Conservation (phyloP, 2,797 vertebrate species). For the Epinephelus awoara region DNA sequence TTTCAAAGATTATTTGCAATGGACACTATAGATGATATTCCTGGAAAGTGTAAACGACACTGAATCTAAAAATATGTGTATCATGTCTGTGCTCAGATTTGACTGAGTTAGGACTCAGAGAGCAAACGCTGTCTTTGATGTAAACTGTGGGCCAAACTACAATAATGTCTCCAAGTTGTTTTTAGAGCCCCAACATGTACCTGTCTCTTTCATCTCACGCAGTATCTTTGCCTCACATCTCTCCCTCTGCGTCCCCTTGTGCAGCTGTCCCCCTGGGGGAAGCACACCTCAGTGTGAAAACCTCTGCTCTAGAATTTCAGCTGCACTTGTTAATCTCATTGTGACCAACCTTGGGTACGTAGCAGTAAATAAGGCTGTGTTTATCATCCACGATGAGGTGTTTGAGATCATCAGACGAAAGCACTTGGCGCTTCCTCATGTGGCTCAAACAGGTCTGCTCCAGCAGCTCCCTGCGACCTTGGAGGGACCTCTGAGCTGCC, state of each 20-base stretch:
- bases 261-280: no score
- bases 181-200: no score
- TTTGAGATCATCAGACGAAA: conserved; percentile 91
- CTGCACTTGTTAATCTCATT: neutral
- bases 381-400: conserved; percentile 96
- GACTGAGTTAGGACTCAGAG: no score
- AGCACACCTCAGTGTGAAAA: conserved; percentile 12
- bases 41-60: neutral
- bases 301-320: neutral
- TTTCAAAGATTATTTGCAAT: no score
- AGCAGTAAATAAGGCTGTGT: conserved; percentile 96
- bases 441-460: conserved; percentile 88
- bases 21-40: no score
- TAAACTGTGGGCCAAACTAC: neutral
- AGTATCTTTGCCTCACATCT: no score
- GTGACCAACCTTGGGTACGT: conserved; percentile 92
- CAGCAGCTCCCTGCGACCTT: conserved; percentile 89
- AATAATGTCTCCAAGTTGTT: no score
- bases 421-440: conserved; percentile 89
- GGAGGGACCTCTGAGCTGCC: conserved; percentile 85
- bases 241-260: no score
- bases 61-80: neutral
- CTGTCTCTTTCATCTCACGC: no score
- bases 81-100: no score
- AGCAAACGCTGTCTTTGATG: no score